Conservation (phyloP, 2,797 vertebrate genomes). For the Pangasius larnaudii region DNA sequence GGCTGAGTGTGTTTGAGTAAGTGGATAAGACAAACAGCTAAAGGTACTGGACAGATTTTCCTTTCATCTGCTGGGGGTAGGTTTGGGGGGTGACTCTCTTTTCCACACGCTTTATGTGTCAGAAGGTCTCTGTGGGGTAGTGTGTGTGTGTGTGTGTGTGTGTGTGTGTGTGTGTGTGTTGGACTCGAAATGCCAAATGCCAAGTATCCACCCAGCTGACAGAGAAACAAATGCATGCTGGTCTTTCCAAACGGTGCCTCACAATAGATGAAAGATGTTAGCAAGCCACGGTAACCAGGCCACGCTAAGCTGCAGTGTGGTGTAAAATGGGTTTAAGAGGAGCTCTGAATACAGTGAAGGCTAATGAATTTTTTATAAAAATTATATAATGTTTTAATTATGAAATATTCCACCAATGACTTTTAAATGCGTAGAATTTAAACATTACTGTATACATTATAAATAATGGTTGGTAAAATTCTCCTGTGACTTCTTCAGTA, state of each 20-base stretch:
- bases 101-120: neutral
- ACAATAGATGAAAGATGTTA: constrained; percentile 1
- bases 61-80: constrained; percentile 16
- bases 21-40: neutral
- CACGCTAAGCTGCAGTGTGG: neutral
- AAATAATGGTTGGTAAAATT: neutral
- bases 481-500: neutral
- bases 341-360: neutral
- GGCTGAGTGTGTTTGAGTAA: constrained; percentile 20
- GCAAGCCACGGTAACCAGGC: neutral
- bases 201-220: constrained; percentile 65
- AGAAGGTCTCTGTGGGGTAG: constrained; percentile 15
- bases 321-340: neutral
- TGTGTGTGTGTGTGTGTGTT: constrained; percentile 23
- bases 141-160: constrained; percentile 9
- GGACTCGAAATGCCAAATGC: constrained; percentile 60
- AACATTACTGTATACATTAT: neutral
- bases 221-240: constrained; percentile 63
- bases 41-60: constrained; percentile 14
- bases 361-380: neutral
- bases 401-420: neutral
- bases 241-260: constrained; percentile 22
- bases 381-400: neutral
- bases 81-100: neutral
- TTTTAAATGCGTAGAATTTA: neutral